phyloP scores from a whole-genome alignment of 2,888 invertebrate species.

The Hoplodrina ambigua region DNA sequence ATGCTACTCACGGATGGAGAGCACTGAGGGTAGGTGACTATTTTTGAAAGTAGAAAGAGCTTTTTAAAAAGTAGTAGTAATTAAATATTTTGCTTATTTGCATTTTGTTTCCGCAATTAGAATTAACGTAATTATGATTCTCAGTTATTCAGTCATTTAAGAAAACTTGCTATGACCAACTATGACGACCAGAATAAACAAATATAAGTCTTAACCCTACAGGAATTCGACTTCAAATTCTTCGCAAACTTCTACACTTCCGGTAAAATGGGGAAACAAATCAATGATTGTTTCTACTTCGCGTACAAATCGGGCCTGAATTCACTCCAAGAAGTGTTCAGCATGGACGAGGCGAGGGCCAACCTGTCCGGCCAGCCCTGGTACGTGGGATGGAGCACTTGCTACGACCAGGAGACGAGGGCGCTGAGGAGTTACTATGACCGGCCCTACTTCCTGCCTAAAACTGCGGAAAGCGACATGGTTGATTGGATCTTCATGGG shows the following conservation, averaged over 20 bases:
- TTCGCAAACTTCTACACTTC: slow-evolving; percentile 94
- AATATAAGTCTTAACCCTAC: slow-evolving; percentile 29
- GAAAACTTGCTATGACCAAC: background rate
- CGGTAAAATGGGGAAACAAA: slow-evolving; percentile 87
- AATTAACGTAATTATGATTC: too few species aligned
- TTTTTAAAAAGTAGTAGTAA: too few species aligned
- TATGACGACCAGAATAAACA: background rate
- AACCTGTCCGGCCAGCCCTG: slow-evolving; percentile 92
- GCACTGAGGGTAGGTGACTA: slow-evolving; percentile 89
- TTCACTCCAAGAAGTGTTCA: slow-evolving; percentile 94
- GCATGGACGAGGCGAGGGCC: slow-evolving; percentile 94
- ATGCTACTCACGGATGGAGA: slow-evolving; percentile 95
- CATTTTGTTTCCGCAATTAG: too few species aligned
- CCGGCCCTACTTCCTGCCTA: slow-evolving; percentile 97
- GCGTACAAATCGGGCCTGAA: slow-evolving; percentile 97
- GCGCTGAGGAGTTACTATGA: slow-evolving; percentile 94
- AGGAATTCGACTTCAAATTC: slow-evolving; percentile 95
- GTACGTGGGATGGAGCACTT: slow-evolving; percentile 98
- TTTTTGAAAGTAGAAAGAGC: background rate
- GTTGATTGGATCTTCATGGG: slow-evolving; percentile 99
- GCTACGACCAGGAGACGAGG: slow-evolving; percentile 95
- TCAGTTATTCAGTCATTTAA: too few species aligned
- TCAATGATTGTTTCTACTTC: slow-evolving; percentile 96
- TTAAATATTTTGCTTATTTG: too few species aligned
- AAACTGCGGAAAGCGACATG: slow-evolving; percentile 95